Evolutionary conservation across 2,797 vertebrate genomes (phyloP), one percentile per base, ranked within the genome.

Genomic region (Mallotus villosus): DNA sequence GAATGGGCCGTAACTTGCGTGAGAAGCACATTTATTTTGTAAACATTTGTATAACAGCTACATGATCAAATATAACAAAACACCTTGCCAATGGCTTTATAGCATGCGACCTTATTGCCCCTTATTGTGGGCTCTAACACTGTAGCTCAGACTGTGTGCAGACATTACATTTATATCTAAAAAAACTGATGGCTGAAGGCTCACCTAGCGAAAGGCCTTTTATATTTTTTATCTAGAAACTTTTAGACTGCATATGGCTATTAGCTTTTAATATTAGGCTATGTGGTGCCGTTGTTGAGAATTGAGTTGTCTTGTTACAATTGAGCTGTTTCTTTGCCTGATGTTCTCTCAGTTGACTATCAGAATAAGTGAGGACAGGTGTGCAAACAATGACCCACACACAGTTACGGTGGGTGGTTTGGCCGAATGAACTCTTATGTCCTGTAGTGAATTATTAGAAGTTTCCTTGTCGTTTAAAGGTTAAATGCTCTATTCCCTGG

Each of bases 401-500:
- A 12, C 22, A 37, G 37, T 12, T 46, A 41, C 34, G 14, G 11
- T 37, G 22, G 58, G 22, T 4, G 41, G 32, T 8, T 85, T 81
- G 9, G 16, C 3, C 11, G 49, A 51, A n/a, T 22, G 9, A 21
- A 49, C 59, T 0, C 75, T 70, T 77, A 8, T 32, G 12, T 78
- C 37, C 8, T 75, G 27, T 34, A 60, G 80, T 69, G 67, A 51
- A 59, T 66, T 68, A 59, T 66, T 68, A 66, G 22, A 22, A 12
- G 61, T 74, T 74, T 66, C 67, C 76, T 69, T 61, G 37, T 60
- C 79, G 70, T 85, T 81, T 63, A 82, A 37, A 81, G 80, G 73
- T 75, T 81, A 81, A 80, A 78, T 37, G 73, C 65, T 78, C 59
- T 68, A 19, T 51, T 24, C 34, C 63, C 63, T 17, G 70, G 24